phyloP scores from a whole-genome alignment of 1,140 invertebrate genomes.

The Vanessa atalanta region DNA sequence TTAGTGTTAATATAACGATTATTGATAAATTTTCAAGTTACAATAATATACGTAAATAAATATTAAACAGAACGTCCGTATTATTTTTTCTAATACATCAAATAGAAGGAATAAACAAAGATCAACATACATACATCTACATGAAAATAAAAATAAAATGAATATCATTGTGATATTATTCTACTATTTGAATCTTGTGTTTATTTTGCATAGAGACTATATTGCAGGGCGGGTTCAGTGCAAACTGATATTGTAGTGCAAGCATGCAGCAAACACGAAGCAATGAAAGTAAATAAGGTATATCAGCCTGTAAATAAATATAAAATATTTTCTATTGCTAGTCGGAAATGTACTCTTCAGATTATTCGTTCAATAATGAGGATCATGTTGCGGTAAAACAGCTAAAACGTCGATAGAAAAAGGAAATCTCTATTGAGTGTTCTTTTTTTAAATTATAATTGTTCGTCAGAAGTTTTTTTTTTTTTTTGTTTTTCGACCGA shows the following conservation, averaged over 20 bases:
- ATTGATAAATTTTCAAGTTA: too few relatives aligned
- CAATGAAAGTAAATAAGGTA: conserved; percentile 57
- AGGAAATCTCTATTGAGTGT: too few relatives aligned
- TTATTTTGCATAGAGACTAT: conserved; percentile 52
- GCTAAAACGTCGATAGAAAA: too few relatives aligned
- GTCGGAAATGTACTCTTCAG: not conserved
- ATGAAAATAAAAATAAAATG: conserved; percentile 50
- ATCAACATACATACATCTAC: conserved; percentile 9
- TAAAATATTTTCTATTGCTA: not conserved
- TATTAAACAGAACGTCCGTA: too few relatives aligned
- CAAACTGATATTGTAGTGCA: conserved; percentile 44
- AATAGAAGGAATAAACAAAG: conserved; percentile 29
- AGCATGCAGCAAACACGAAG: conserved; percentile 48
- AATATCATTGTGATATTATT: conserved; percentile 56
- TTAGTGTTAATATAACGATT: too few relatives aligned
- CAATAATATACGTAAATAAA: too few relatives aligned
- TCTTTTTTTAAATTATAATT: too few relatives aligned
- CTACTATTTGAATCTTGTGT: conserved; percentile 58
- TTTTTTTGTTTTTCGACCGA: too few relatives aligned
- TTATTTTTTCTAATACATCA: conserved; percentile 21
- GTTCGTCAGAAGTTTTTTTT: too few relatives aligned
- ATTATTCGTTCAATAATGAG: too few relatives aligned
- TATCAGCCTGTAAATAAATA: conserved; percentile 18
- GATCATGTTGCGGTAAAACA: too few relatives aligned
- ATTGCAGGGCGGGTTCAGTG: conserved; percentile 45